Base-by-base conservation (phyloP, 2,113 vertebrate species). In the Gorsachius goisagi region DNA sequence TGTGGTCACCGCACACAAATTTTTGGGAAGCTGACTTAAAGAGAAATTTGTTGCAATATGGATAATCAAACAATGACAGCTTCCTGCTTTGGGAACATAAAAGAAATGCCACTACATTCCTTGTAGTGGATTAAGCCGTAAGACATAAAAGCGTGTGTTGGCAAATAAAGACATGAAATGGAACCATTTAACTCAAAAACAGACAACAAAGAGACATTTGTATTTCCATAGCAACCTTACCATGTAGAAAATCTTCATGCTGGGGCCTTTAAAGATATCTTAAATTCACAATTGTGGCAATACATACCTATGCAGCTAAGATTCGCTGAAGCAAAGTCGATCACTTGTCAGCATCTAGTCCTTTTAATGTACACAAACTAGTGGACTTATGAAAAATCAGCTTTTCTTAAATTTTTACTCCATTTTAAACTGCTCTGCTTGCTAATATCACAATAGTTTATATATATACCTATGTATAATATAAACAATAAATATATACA, bases 201-300 rank as follows among this genome's bases (percentile, higher is more conserved):
- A 93, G 63, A 69, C 68, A 90, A 71, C 26, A 92, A 86, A 73
- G 53, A 93, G 85, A 66, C 49, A 71, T 93, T 27, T 66, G 39
- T 73, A 97, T 96, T 97, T 97, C 96, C 88, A 96, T 58, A 97
- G 95, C 75, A 98, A 97, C 83, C 64, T 67, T 81, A 91, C 35
- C 14, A n/a, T 20, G 28, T 67, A 89, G 49, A 92, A 97, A 95
- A 97, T 92, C 26, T 88, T 93, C 28, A 68, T 7, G 11, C n/a
- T 90, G 58, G 27, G 63, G 76, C 62, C 86, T 84, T 69, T 72
- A 63, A 81, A 58, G 32, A 17, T 71, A 41, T 13, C 12, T 85
- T 72, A 64, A 82, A 85, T 82, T 68, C 62, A 62, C 59, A 68
- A 1, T 52, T 75, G 58, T 14, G 27, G 5, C 24, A 89, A 44